Conservation (phyloP, 2,797 vertebrate species). For the Furcifer pardalis region DNA sequence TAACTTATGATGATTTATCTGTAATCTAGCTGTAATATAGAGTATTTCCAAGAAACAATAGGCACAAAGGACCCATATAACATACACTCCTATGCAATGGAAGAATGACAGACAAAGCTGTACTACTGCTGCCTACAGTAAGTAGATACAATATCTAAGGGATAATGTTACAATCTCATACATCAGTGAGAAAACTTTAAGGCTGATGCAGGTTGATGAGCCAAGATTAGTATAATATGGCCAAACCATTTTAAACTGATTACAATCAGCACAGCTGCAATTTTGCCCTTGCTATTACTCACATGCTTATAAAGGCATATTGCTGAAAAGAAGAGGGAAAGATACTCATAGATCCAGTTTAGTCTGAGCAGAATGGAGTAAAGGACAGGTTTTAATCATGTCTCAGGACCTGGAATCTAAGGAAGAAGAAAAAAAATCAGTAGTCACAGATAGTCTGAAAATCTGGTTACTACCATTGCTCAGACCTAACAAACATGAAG, state of each 20-base stretch:
- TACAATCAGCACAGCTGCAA: slow-evolving; percentile 60
- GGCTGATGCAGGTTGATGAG: slow-evolving; percentile 59
- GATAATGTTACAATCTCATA: slow-evolving; percentile 41
- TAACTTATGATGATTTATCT: no score
- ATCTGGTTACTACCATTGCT: neutral
- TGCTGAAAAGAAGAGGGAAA: slow-evolving; percentile 38
- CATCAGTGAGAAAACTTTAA: slow-evolving; percentile 48
- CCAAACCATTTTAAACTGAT: slow-evolving; percentile 62
- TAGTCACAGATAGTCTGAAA: neutral
- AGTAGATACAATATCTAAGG: slow-evolving; percentile 47
- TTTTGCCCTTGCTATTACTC: slow-evolving; percentile 43
- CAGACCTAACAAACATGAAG: neutral
- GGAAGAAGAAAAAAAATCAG: neutral
- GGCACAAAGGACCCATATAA: neutral
- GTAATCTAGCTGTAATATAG: neutral
- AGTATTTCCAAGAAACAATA: neutral
- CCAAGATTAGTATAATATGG: slow-evolving; percentile 55
- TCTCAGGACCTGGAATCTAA: neutral
- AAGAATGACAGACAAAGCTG: neutral
- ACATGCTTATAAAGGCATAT: slow-evolving; percentile 28
- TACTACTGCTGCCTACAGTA: neutral
- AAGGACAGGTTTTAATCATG: neutral
- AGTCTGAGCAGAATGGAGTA: slow-evolving; percentile 10
- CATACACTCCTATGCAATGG: no score
- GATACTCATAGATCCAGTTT: slow-evolving; percentile 18